phyloP scores from a whole-genome alignment of 2,797 vertebrate genomes.

The Rhincodon typus region DNA sequence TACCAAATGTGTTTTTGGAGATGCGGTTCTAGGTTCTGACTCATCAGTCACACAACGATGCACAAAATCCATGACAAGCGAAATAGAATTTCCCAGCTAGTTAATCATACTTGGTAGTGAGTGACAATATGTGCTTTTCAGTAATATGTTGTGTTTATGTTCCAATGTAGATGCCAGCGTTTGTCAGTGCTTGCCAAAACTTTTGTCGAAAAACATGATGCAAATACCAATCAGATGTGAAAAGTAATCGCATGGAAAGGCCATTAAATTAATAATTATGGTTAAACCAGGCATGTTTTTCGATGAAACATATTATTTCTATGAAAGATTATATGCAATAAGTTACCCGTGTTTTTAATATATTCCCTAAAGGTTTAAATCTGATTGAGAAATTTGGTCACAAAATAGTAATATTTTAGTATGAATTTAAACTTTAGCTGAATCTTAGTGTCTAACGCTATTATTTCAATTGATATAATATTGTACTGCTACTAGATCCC shows the following conservation, averaged over 20 bases:
- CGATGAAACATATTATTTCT: background rate
- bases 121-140: background rate
- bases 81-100: too few species aligned
- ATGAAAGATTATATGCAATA: background rate
- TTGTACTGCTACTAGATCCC: background rate
- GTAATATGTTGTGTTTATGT: background rate
- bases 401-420: background rate
- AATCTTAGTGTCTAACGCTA: background rate
- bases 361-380: background rate
- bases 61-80: too few species aligned
- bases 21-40: too few species aligned
- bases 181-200: background rate
- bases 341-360: background rate
- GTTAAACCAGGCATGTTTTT: background rate
- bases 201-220: background rate
- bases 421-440: background rate
- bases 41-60: too few species aligned
- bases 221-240: background rate
- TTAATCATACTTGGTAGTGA: too few species aligned
- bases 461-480: background rate
- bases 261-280: background rate
- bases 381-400: background rate
- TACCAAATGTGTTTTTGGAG: too few species aligned
- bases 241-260: background rate
- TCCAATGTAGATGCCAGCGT: background rate